Base-by-base conservation (phyloP, 2,888 invertebrate genomes). In the Tinea trinotella region DNA sequence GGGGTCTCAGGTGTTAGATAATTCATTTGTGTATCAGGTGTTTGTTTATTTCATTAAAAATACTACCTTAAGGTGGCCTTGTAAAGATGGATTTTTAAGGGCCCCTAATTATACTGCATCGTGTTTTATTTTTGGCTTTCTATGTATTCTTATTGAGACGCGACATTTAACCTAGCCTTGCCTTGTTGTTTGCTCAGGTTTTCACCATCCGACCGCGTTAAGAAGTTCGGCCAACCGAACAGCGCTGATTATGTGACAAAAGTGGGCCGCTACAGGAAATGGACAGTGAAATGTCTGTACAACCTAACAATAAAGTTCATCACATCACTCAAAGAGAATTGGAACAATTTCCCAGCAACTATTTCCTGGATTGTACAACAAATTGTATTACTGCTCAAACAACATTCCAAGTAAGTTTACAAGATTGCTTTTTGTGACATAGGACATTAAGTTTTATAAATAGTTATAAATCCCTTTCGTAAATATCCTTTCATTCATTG, bases 301-400 rank as follows among this genome's bases (percentile, higher is more conserved):
- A 89, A 91, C 58, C 88, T 97, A 46, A 91, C 95, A 0, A 92
- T 90, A 70, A 88, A 90, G 63, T 97, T 98, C 72, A 92, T 98
- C 52, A 83, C 88, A 6, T 93, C 94, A 56, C 89, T 98, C 56
- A 88, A 91, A 57, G 93, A 93, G 61, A 94, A 94, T 72, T 93
- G 97, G 88, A 91, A 93, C 60, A 92, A 94, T 68, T 98, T 99
- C 76, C 99, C 99, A 0, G 91, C 94, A 17, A 92, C 93, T 57
- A 87, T 98, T 10, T 91, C 93, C 7, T 97, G 97, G 97, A 89
- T 98, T 22, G 92, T 97, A 4, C 91, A 94, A 62, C 95, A 96
- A 69, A 91, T 97, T 67, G 92, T 93, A 49, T 90, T 82, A 50
- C 59, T 82, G 20, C 65, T 86, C 35, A 82, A 84, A 56, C 80